phyloP scores from a whole-genome alignment of 1,140 invertebrate genomes.

The Ceratosolen fusciceps region DNA sequence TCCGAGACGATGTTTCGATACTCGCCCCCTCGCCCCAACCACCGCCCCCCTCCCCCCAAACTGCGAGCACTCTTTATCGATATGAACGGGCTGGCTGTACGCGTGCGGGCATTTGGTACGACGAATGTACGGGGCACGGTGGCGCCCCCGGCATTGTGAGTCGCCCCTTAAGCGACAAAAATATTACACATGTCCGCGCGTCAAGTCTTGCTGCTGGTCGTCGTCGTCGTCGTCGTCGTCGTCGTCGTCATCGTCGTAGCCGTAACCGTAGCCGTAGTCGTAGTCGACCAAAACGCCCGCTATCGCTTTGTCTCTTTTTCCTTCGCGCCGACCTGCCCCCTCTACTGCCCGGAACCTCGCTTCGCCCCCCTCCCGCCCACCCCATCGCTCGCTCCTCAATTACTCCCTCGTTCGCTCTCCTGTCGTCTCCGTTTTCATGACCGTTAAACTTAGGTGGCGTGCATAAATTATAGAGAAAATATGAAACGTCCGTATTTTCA shows the following conservation, averaged over 20 bases:
- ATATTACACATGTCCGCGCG: conserved; percentile 26
- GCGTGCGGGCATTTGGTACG: no score
- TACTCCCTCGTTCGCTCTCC: conserved; percentile 34
- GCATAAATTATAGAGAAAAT: conserved; percentile 42
- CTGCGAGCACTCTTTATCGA: no score
- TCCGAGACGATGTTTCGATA: no score
- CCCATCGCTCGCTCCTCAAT: conserved; percentile 29
- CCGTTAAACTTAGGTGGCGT: conserved; percentile 31
- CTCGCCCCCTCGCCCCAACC: no score
- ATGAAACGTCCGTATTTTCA: conserved; percentile 31
- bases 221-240: no score
- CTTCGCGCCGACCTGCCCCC: not conserved
- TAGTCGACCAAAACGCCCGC: conserved; percentile 29
- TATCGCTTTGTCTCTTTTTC: not conserved
- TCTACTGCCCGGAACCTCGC: conserved; percentile 6
- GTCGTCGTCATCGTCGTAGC: not conserved
- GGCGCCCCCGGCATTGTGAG: not conserved
- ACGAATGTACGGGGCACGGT: no score
- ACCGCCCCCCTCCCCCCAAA: no score
- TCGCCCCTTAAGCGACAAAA: conserved; percentile 32
- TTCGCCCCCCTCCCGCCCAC: conserved; percentile 1
- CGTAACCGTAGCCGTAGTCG: not conserved
- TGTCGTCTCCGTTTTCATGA: conserved; percentile 28
- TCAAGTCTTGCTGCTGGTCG: not conserved
- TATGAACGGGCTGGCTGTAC: no score